Percentiles rank a stretch among this genome's conserved stretches.
Evolutionary conservation across 2,113 vertebrate species (phyloP).

Genomic region (Phoenicopterus ruber): DNA sequence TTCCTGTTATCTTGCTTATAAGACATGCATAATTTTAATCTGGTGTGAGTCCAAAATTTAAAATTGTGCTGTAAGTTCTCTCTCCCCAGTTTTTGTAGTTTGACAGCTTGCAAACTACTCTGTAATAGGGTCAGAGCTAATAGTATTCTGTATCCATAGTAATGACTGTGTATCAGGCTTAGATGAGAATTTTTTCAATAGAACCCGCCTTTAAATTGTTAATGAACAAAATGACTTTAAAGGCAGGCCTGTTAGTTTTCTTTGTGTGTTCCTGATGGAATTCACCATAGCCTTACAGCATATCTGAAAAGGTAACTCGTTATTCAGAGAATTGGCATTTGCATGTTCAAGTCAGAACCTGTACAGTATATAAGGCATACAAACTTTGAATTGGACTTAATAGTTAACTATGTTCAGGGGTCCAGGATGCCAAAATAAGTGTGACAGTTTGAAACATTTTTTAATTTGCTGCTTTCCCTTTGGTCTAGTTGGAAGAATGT

Average conservation of each 20-base stretch:
- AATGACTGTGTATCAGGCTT: conserved; percentile 73
- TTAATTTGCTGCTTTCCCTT: conserved; percentile 85
- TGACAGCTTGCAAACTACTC: conserved; percentile 67
- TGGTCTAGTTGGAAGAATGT: conserved; percentile 79
- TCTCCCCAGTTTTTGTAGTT: conserved; percentile 67
- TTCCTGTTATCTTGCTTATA: conserved; percentile 68
- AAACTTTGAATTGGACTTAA: conserved; percentile 83
- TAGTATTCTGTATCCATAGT: conserved; percentile 75
- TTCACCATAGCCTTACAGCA: conserved; percentile 86
- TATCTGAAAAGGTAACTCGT: conserved; percentile 77
- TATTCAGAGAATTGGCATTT: conserved; percentile 73
- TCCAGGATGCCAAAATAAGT: conserved; percentile 88
- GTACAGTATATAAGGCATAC: conserved; percentile 75
- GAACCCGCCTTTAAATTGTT: conserved; percentile 73
- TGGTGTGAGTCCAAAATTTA: conserved; percentile 72
- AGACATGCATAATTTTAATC: conserved; percentile 72
- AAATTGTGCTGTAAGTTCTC: conserved; percentile 72
- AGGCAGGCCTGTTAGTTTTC: conserved; percentile 76
- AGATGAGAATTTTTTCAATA: conserved; percentile 64
- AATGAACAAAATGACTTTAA: conserved; percentile 63
- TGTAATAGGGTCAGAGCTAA: conserved; percentile 70
- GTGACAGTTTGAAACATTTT: conserved; percentile 77
- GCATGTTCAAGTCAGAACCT: conserved; percentile 82
- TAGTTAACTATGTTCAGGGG: conserved; percentile 75
- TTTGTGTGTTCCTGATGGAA: conserved; percentile 79